These are phyloP conservation scores for Anoncus sp. DNA, from an alignment of 2,888 invertebrate species.

Conservation along the genomic window DNA sequence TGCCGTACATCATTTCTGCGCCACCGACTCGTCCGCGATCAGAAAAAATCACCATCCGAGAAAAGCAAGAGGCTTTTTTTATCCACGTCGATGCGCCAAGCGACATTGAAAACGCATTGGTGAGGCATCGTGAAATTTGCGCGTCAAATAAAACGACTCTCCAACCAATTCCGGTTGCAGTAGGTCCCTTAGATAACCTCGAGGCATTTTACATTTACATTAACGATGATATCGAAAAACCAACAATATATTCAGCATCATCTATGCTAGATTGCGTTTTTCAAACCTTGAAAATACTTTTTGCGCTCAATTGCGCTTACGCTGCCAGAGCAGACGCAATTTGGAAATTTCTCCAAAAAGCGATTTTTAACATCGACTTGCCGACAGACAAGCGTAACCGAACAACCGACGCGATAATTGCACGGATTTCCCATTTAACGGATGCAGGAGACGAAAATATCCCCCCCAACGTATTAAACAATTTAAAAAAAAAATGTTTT, in stretches of 20 bases:
- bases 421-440: constrained; percentile 12
- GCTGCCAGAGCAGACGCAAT: constrained; percentile 18
- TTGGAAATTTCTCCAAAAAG: constrained; percentile 23
- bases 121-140: constrained; percentile 32
- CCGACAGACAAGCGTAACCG: constrained; percentile 12
- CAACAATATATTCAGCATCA: constrained; percentile 21
- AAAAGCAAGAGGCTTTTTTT: constrained; percentile 42
- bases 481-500: constrained; percentile 28
- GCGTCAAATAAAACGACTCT: constrained; percentile 18
- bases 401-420: constrained; percentile 23
- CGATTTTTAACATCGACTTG: constrained; percentile 13
- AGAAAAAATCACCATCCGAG: constrained; percentile 32
- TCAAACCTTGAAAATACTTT: constrained; percentile 14
- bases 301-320: constrained; percentile 16
- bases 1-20: constrained; percentile 33
- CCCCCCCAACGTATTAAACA: constrained; percentile 5
- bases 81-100: constrained; percentile 30
- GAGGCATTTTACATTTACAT: constrained; percentile 37
- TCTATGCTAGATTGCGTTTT: constrained; percentile 14
- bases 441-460: constrained; percentile 25
- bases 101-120: constrained; percentile 29
- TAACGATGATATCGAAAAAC: constrained; percentile 31
- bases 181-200: constrained; percentile 25
- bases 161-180: constrained; percentile 37
- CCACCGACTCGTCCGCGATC: background rate